Base-by-base conservation (phyloP, 1,140 invertebrate species). In the Philopotamus ludificatus region DNA sequence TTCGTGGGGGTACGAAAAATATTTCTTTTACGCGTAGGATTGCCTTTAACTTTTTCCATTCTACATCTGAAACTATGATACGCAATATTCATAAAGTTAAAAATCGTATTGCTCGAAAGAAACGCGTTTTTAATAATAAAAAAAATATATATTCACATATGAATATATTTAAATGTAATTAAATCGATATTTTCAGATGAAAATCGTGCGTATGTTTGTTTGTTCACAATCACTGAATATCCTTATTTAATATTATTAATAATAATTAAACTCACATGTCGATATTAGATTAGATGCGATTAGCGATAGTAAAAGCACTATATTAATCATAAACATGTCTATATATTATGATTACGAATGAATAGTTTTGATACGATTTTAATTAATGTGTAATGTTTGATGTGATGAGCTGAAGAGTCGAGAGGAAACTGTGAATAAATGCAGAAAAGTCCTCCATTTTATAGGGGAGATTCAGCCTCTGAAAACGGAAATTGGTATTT, bases 271-370 rank as follows among this genome's bases (percentile, higher is more conserved):
- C n/a, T n/a, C n/a, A n/a, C n/a, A n/a, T n/a, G n/a, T n/a, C n/a
- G n/a, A n/a, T n/a, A n/a, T n/a, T n/a, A n/a, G n/a, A n/a, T 12
- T 34, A 12, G 28, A 34, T 4, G 28, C 28, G 28, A 12, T 34
- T 12, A 34, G 23, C 1, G 39, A 57, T 23, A 57, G 39, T 18
- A 57, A n/a, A n/a, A 57, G 54, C 34, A 42, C 54, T 22, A 41
- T 16, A 23, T 57, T 57, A 39, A 57, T 2, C 26, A 42, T 23
- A 42, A 57, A 10, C 54, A 57, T 57, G 9, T n/a, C 12, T 18
- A 26, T 21, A 49, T 20, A 4, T 3, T 15, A 49, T 49, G 20
- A 53, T 26, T 22, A 53, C 28, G 3, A 49, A 18, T 21, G 3
- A 45, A 7, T 15, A 45, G 18, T 15, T 49, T 49, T 1, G 9